Conservation (phyloP, 1,140 invertebrate genomes). For the Drosophila littoralis region DNA sequence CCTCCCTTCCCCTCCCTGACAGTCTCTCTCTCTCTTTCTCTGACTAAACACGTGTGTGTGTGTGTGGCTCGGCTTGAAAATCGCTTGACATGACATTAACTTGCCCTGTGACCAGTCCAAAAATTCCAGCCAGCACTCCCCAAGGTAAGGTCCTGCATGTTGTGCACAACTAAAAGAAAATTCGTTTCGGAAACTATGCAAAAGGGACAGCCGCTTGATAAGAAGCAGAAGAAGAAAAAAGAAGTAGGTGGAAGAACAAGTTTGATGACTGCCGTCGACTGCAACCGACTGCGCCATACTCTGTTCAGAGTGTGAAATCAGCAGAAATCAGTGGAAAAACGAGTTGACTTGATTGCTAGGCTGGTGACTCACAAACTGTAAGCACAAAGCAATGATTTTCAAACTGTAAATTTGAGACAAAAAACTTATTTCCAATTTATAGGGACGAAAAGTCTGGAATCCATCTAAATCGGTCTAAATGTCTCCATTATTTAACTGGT, state of each 20-base stretch:
- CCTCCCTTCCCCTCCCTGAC: not conserved
- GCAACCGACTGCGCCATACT: not conserved
- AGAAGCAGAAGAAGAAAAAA: slow-evolving; percentile 32
- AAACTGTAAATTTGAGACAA: too few species aligned
- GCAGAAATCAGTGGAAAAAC: too few species aligned
- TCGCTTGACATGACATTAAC: slow-evolving; percentile 70
- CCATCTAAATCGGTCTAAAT: too few species aligned
- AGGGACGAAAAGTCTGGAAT: too few species aligned
- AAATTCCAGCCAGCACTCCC: slow-evolving; percentile 47
- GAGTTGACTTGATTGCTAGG: too few species aligned
- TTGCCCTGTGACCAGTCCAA: slow-evolving; percentile 54
- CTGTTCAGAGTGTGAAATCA: not conserved
- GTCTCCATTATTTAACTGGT: too few species aligned
- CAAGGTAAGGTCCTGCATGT: slow-evolving; percentile 62
- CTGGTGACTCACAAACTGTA: too few species aligned
- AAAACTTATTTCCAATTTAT: too few species aligned
- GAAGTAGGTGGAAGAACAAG: not conserved
- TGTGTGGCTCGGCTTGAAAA: not conserved
- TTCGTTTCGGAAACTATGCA: slow-evolving; percentile 73
- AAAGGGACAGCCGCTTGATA: slow-evolving; percentile 73
- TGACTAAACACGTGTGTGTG: slow-evolving; percentile 36
- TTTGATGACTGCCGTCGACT: not conserved
- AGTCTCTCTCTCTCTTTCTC: not conserved
- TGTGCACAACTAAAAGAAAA: slow-evolving; percentile 56
- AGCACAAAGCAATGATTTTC: too few species aligned